Evolutionary conservation across 2,113 vertebrate species (phyloP).

Genomic region (Lycaon pictus): DNA sequence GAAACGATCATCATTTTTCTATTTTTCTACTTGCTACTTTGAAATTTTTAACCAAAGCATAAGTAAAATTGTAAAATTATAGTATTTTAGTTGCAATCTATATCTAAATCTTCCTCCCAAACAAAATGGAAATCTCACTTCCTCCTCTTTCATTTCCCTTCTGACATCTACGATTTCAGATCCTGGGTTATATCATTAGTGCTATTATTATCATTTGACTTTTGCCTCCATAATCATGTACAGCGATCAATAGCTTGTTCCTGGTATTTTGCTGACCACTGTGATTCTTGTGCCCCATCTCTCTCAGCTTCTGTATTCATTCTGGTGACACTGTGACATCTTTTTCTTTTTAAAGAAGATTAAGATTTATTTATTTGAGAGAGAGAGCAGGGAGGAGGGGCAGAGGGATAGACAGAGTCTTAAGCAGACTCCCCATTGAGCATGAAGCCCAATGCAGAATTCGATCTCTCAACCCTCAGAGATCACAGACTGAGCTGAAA

Average conservation of each 20-base stretch:
- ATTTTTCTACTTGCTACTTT: background rate
- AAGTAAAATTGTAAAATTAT: constrained; percentile 30
- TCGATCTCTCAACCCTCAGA: background rate
- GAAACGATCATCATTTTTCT: background rate
- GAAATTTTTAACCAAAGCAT: background rate
- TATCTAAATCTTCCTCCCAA: constrained; percentile 5
- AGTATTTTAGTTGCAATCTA: background rate
- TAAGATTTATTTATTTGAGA: background rate
- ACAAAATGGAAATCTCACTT: background rate
- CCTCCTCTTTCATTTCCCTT: background rate
- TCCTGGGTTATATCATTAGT: background rate
- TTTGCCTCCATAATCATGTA: background rate
- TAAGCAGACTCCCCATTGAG: background rate
- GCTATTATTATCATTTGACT: background rate
- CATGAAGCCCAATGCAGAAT: background rate
- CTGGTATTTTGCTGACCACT: background rate
- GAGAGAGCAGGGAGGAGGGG: background rate
- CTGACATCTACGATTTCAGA: constrained; percentile 1
- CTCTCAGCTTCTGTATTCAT: background rate
- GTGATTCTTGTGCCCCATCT: background rate
- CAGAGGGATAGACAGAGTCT: background rate
- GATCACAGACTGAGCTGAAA: background rate
- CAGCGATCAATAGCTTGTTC: background rate
- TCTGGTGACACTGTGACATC: background rate
- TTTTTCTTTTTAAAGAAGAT: background rate